Evolutionary conservation across 2,113 vertebrate genomes (phyloP), one percentile per base, ranked within the genome.

Genomic region (Oncorhynchus tshawytscha): DNA sequence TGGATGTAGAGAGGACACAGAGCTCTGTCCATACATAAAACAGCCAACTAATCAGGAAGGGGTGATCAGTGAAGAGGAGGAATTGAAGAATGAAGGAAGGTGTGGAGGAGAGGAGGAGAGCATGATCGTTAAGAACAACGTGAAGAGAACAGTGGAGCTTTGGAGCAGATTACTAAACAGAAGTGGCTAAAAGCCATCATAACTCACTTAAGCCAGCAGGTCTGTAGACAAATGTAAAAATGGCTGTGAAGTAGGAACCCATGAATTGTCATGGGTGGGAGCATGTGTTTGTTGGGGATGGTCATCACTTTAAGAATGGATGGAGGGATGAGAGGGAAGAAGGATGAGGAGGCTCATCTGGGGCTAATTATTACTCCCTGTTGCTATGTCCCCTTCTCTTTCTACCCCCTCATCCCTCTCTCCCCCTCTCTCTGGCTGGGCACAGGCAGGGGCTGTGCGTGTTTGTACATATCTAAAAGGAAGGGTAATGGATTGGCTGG

Each of bases 401-500:
- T 67, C n/a, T 70, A 6, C 39, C 39, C 9, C 68, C 12, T 34
- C 54, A 9, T 70, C 68, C 9, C 22, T 15, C 69, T 70, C 67
- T n/a, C 51, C 39, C 31, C 25, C 20, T 54, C 51, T 5, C 71
- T 31, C 25, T 31, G 24, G 25, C 51, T 39, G 27, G 65, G 64
- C 66, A 48, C 77, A 66, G 77, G 64, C 65, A 67, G 70, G 16
- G 22, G 24, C 29, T 6, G 66, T 51, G 75, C 83, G 83, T 88
- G 84, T 78, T 84, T 87, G 84, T 85, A 81, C 85, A 85, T 84
- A 80, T 88, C 71, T 88, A 73, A 73, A 62, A 78, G 77, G 65
- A 72, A 76, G 45, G 76, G 70, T 76, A 80, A 70, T 66, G 72
- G 76, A 88, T 81, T 39, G 76, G 59, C 59, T 60, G 67, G 73